phyloP scores from a whole-genome alignment of 2,888 invertebrate genomes.

The Latrodectus elegans region DNA sequence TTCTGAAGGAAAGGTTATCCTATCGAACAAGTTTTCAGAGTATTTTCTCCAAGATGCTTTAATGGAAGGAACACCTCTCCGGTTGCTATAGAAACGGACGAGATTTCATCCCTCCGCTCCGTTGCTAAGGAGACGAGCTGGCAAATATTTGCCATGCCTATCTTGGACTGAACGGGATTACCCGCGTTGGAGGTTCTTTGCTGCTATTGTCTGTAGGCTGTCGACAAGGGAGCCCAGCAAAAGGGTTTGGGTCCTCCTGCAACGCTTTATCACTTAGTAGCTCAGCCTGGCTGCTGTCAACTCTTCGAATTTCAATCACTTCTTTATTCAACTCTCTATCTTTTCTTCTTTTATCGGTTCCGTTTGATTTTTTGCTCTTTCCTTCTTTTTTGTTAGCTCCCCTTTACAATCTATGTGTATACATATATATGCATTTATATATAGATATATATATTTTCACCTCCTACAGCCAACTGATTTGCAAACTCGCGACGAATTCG shows the following conservation, averaged over 20 bases:
- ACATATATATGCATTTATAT: not conserved
- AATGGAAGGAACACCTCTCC: conserved; percentile 67
- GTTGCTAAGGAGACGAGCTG: conserved; percentile 54
- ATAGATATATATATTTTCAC: not conserved
- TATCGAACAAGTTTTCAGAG: conserved; percentile 56
- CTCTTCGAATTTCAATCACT: conserved; percentile 69
- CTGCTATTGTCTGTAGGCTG: conserved; percentile 58
- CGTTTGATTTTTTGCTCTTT: conserved; percentile 41
- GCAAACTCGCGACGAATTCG: conserved; percentile 67
- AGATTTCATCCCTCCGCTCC: conserved; percentile 68
- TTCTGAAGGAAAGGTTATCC: conserved; percentile 51
- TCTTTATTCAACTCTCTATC: conserved; percentile 61
- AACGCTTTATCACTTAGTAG: conserved; percentile 68
- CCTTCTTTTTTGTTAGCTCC: conserved; percentile 1
- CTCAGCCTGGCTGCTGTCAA: conserved; percentile 59
- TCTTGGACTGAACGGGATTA: conserved; percentile 69
- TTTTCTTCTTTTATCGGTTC: conserved; percentile 7
- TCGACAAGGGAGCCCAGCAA: conserved; percentile 47
- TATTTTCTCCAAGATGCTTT: conserved; percentile 48
- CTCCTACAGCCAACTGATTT: conserved; percentile 63
- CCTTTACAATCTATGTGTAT: not conserved
- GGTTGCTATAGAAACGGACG: conserved; percentile 54
- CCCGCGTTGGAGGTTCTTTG: conserved; percentile 49
- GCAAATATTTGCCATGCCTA: conserved; percentile 70
- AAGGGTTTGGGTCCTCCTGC: conserved; percentile 53